These are phyloP conservation scores for Cynodonichthys magdalenae DNA, from an alignment of 2,797 vertebrate species.

Conservation along the genomic window DNA sequence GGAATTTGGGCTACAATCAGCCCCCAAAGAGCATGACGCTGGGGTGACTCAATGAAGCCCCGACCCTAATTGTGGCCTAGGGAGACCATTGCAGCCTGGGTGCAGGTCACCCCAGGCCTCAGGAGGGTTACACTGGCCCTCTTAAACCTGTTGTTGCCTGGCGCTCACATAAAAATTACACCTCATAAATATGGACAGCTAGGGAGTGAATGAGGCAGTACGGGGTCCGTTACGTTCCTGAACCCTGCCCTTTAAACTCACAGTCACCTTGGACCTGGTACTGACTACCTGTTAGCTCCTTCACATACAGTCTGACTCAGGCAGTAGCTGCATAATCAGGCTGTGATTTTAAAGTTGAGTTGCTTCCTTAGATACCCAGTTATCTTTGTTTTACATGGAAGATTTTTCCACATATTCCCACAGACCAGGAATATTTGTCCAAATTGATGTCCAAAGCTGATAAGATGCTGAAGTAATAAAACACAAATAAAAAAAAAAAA, in stretches of 20 bases:
- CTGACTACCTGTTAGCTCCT: constrained; percentile 50
- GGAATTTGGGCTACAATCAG: constrained; percentile 23
- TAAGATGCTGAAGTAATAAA: too few relatives aligned
- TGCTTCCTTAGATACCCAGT: neutral
- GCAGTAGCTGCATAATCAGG: constrained; percentile 33
- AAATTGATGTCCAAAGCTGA: too few relatives aligned
- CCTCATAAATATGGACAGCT: constrained; percentile 80
- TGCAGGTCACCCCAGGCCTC: constrained; percentile 71
- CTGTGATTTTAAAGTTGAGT: constrained; percentile 1
- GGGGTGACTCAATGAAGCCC: constrained; percentile 68
- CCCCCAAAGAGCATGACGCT: constrained; percentile 48
- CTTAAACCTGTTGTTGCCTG: constrained; percentile 84
- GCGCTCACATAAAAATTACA: constrained; percentile 83
- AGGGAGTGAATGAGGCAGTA: constrained; percentile 62
- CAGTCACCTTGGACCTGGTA: constrained; percentile 64
- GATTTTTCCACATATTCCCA: neutral
- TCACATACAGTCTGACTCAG: constrained; percentile 29
- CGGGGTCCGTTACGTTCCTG: constrained; percentile 64
- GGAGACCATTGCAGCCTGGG: constrained; percentile 64
- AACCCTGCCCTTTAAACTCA: constrained; percentile 76
- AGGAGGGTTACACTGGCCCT: constrained; percentile 77
- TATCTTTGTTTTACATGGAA: neutral
- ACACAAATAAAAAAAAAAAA: too few relatives aligned
- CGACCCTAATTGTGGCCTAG: constrained; percentile 77
- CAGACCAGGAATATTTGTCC: too few relatives aligned